Evolutionary conservation across 2,113 vertebrate species (phyloP), one percentile per base, ranked within the genome.

Genomic region (Notarius lentiginosus): DNA sequence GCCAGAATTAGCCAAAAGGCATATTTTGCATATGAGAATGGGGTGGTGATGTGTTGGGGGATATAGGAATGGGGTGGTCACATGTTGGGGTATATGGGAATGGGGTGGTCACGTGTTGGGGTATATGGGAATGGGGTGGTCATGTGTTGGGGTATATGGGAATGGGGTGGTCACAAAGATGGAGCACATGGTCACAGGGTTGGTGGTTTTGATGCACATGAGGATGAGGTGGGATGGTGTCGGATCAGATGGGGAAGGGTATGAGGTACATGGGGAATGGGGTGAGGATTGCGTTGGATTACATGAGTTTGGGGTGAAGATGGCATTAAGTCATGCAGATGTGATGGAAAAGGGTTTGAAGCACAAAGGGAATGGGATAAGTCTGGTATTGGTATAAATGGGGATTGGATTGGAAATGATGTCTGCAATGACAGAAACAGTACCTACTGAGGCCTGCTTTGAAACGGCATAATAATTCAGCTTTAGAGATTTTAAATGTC

Each of bases 401-500:
- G 24, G n/a, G 12, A 55, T n/a, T n/a, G 12, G 24, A 53, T 14
- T 56, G 51, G 76, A 56, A 41, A 8, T 17, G n/a, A 51, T 24
- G 49, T 77, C 15, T 17, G 53, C 30, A 14, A 18, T 55, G 53
- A 79, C 76, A 56, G 51, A 56, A 27, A 55, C n/a, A 56, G 24
- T 58, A 58, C 11, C 17, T 34, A 80, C 17, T 20, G 27, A 80
- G 7, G 55, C 3, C 55, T 60, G 77, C 53, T 58, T 60, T 11
- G 27, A 80, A 80, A 60, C 55, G 0, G 18, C 56, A 41, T 12
- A 20, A 58, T 18, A 60, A 80, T 61, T 22, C 55, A 17, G 17
- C 27, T 60, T 80, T 11, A 60, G 30, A 80, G 14, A 80, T 80
- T 80, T 80, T 4, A 61, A 61, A 81, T 47, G 30, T 81, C 79